phyloP scores from a whole-genome alignment of 2,797 vertebrate genomes.

The Scolopax rusticola region DNA sequence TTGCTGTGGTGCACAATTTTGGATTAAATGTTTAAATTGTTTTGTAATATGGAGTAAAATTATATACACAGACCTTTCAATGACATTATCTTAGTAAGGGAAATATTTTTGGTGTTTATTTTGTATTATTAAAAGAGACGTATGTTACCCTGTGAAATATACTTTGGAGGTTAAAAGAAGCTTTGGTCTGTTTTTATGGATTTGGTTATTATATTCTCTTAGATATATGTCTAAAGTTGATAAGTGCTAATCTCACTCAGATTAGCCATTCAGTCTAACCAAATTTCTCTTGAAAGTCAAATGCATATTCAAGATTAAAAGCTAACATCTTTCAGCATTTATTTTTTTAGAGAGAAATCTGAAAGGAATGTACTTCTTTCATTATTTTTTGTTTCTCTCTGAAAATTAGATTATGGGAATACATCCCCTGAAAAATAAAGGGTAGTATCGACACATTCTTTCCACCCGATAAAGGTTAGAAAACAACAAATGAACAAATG shows the following conservation, averaged over 20 bases:
- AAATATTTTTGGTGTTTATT: not conserved
- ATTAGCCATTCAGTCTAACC: not conserved
- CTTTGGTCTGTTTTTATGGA: not conserved
- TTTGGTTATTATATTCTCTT: not conserved
- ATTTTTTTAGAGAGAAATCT: not conserved
- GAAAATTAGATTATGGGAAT: not conserved
- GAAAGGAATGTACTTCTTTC: not conserved
- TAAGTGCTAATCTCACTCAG: not conserved
- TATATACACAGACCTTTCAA: not conserved
- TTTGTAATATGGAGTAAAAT: not conserved
- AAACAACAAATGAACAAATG: not conserved
- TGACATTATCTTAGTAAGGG: not conserved
- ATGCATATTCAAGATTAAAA: not conserved
- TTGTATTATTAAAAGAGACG: not conserved
- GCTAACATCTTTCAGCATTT: not conserved
- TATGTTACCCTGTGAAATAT: not conserved
- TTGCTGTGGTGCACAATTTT: not conserved
- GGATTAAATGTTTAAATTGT: not conserved
- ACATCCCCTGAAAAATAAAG: not conserved
- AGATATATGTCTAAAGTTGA: not conserved
- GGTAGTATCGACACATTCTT: not conserved
- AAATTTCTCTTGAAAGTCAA: not conserved
- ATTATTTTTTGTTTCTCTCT: not conserved
- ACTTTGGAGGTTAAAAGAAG: not conserved
- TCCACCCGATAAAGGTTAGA: not conserved